These are phyloP conservation scores for Busseola fusca DNA, from an alignment of 2,888 invertebrate species.

Conservation along the genomic window DNA sequence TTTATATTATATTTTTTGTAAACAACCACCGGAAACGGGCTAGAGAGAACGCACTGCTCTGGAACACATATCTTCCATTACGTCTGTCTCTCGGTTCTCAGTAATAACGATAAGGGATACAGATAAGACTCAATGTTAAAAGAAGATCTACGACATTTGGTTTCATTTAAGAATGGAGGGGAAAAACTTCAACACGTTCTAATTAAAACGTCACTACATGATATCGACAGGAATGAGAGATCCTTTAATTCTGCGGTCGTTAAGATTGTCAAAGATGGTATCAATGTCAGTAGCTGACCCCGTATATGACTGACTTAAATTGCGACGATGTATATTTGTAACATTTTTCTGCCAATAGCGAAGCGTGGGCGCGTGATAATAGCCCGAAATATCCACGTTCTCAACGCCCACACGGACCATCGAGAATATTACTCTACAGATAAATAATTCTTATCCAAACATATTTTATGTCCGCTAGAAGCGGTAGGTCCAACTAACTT, in stretches of 20 bases:
- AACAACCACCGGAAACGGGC: conserved; percentile 87
- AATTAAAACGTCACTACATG: conserved; percentile 36
- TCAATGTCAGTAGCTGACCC: conserved; percentile 78
- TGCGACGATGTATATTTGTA: conserved; percentile 82
- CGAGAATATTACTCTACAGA: conserved; percentile 79
- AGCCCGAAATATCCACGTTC: conserved; percentile 84
- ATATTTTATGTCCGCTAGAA: conserved; percentile 43
- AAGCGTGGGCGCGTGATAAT: conserved; percentile 84
- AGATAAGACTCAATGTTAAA: conserved; percentile 77
- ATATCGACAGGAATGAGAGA: conserved; percentile 16
- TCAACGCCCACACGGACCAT: conserved; percentile 79
- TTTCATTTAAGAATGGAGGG: conserved; percentile 58
- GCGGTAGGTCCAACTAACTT: conserved; percentile 31
- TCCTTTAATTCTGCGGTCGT: conserved; percentile 17
- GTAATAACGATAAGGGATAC: conserved; percentile 80
- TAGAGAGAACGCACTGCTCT: conserved; percentile 81
- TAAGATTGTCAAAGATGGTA: conserved; percentile 62
- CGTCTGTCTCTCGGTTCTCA: conserved; percentile 80
- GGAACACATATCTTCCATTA: conserved; percentile 88
- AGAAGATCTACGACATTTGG: conserved; percentile 68
- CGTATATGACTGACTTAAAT: conserved; percentile 71
- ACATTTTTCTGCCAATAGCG: conserved; percentile 84
- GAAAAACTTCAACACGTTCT: conserved; percentile 51
- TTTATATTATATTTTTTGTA: conserved; percentile 85
- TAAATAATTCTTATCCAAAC: conserved; percentile 74